phyloP scores from a whole-genome alignment of 1,140 invertebrate genomes.

The Bursaphelenchus mucronatus region DNA sequence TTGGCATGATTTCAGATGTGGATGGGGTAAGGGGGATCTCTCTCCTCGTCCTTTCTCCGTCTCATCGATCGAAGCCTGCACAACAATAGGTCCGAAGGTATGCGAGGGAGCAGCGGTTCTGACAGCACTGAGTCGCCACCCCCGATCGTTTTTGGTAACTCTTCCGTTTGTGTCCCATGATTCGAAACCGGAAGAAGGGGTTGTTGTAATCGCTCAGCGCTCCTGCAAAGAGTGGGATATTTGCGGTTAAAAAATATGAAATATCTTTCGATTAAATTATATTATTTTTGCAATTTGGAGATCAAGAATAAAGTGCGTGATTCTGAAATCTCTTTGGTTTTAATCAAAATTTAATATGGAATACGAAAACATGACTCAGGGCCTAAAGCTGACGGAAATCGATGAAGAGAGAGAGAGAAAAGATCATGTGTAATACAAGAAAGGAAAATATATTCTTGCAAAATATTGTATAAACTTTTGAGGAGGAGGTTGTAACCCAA shows the following conservation, averaged over 20 bases:
- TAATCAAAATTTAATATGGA: too few species aligned
- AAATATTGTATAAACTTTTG: too few species aligned
- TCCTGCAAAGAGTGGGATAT: not conserved
- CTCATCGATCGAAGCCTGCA: slow-evolving; percentile 52
- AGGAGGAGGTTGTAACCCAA: too few species aligned
- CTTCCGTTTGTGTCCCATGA: not conserved
- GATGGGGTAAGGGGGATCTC: too few species aligned
- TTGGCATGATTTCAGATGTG: too few species aligned
- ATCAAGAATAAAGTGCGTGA: slow-evolving; percentile 11
- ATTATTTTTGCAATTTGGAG: slow-evolving; percentile 1
- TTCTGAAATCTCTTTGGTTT: not conserved
- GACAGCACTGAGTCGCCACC: slow-evolving; percentile 28
- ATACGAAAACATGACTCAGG: too few species aligned
- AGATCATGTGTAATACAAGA: too few species aligned
- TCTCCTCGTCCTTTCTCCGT: too few species aligned
- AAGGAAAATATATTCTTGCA: too few species aligned
- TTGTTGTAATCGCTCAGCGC: not conserved
- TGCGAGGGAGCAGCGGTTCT: slow-evolving; percentile 19
- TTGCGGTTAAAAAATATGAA: not conserved
- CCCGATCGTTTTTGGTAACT: slow-evolving; percentile 11
- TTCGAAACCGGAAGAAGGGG: not conserved
- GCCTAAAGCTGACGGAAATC: too few species aligned
- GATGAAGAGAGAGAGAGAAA: too few species aligned
- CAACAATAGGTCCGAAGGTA: slow-evolving; percentile 27
- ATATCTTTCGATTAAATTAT: not conserved